Evolutionary conservation across 2,888 invertebrate species (phyloP), one percentile per base, ranked within the genome.

Genomic region (Gymnocheta viridis): DNA sequence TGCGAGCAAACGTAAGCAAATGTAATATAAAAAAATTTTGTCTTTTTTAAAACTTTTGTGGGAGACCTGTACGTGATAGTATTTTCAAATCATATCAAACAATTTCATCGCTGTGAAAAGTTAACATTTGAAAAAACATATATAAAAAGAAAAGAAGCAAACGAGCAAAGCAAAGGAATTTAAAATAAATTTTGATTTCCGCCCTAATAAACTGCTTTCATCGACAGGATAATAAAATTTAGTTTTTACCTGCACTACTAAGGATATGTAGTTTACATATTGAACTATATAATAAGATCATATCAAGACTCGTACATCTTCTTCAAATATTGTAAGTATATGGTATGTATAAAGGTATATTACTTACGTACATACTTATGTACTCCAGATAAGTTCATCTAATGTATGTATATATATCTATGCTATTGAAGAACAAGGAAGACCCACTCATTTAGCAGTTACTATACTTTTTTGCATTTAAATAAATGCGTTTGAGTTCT

Each of bases 161-260:
- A 66, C 76, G 41, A 66, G 44, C 44, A 24, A 17, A 74, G 38
- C 49, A 66, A 62, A 49, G 22, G 64, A 77, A 72, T 32, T 72
- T 56, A 38, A 66, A 72, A 72, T 77, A 77, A 82, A 76, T 56
- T 77, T 77, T 82, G 41, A 77, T 66, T 77, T 82, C 82, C 82
- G 77, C 64, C 70, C 77, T 56, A 66, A 77, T 66, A 82, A 72
- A 77, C 54, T 72, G 77, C 70, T 82, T 82, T 82, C 72, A 77
- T 82, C 77, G 77, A 77, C 82, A 82, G 77, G 58, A 77, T 72
- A 82, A 66, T 72, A 77, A 82, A 72, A 82, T 77, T 77, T 32
- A 56, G 58, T 19, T 56, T 58, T 76, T 51, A 56, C 22, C 29
- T 60, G 19, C 32, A 47, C 35, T 17, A 38, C 27, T 1, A 27